Base-by-base conservation (phyloP, 2,888 invertebrate genomes). In the Spialia ferax region DNA sequence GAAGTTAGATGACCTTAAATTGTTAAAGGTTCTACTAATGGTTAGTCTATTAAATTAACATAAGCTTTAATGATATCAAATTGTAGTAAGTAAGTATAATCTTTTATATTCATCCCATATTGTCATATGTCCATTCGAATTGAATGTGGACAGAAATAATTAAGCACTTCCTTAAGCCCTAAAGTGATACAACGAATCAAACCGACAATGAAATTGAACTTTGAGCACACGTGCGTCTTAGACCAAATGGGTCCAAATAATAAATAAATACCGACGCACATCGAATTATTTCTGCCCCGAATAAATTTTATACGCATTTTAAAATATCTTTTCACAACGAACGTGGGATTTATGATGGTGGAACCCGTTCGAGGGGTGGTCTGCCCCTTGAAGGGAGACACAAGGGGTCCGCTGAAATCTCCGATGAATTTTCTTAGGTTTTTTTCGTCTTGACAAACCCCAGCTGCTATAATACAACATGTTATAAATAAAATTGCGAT, bases 401-500 rank as follows among this genome's bases (percentile, higher is more conserved):
- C 79, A 80, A 83, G 83, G 89, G 89, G 86, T 79, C 82, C 77
- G 72, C 71, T 80, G n/a, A n/a, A n/a, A n/a, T n/a, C n/a, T n/a
- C n/a, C n/a, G 79, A 85, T 80, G 84, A 85, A 84, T 87, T 90
- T 92, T 91, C 91, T 91, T 92, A 87, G 76, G 80, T 87, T 91
- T 90, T n/a, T 91, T 89, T 81, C 87, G 80, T 87, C 90, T 90
- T 91, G 88, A 89, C 91, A 89, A 87, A 84, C 92, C 91, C 93
- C 93, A 93, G 92, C 91, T 93, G 93, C 84, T 87, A 82, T 86
- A 86, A 83, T 85, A 87, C 84, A 83, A 87, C 86, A 90, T 88
- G 92, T 91, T 91, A 91, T 92, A 92, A 93, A 93, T 93, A 93
- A 92, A 91, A 91, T 93, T 85, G 92, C 91, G 87, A 92, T 91